Evolutionary conservation across 2,797 vertebrate species (phyloP).

Genomic region (Taeniopygia guttata): DNA sequence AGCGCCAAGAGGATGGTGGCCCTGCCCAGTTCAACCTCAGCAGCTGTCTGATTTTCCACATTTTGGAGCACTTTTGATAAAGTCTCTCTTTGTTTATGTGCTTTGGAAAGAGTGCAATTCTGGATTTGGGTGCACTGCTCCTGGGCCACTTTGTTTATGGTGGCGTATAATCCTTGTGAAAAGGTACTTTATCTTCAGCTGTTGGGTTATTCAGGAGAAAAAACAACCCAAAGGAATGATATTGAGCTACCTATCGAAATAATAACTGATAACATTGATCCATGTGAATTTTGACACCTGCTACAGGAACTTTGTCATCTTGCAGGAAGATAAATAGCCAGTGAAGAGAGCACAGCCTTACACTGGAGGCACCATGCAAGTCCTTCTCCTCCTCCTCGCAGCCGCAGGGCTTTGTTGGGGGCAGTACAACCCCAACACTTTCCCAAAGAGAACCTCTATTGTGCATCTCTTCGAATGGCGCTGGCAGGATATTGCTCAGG

Average conservation of each 20-base stretch:
- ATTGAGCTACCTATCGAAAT: not conserved
- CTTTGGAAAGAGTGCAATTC: not conserved
- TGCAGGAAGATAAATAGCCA: slow-evolving; percentile 44
- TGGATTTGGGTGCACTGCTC: not conserved
- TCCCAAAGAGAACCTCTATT: slow-evolving; percentile 77
- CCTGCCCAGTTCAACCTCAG: not conserved
- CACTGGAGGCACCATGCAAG: slow-evolving; percentile 75
- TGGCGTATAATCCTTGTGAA: not conserved
- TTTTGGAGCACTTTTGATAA: not conserved
- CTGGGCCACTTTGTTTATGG: not conserved
- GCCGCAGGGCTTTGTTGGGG: slow-evolving; percentile 75
- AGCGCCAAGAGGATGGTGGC: not conserved
- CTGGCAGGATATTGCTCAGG: slow-evolving; percentile 88
- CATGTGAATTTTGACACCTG: slow-evolving; percentile 22
- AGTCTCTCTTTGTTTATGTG: not conserved
- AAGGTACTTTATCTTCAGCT: slow-evolving; percentile 22
- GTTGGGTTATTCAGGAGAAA: not conserved
- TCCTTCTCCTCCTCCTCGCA: slow-evolving; percentile 76
- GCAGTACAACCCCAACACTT: slow-evolving; percentile 80
- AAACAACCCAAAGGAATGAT: not conserved
- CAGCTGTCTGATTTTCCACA: not conserved
- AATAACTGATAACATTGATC: not conserved
- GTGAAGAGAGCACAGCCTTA: not conserved
- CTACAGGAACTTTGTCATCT: not conserved
- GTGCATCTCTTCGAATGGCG: slow-evolving; percentile 96